Evolutionary conservation across 2,797 vertebrate species (phyloP).

Genomic region (Pantherophis alleghaniensis): DNA sequence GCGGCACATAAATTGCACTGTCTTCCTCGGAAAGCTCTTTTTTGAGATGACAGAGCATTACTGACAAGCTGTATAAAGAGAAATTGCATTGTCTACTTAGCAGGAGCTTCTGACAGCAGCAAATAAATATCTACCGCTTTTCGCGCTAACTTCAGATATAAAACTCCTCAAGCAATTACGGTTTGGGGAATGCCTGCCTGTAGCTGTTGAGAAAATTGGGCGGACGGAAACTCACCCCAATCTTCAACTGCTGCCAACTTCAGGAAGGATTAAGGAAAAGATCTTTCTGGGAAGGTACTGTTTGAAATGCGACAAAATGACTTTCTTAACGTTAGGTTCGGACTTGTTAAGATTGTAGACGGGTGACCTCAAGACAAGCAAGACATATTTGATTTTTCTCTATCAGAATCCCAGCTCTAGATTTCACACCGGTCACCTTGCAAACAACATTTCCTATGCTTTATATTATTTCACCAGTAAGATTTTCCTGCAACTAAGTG

Average conservation of each 20-base stretch:
- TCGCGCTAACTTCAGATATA: slow-evolving; percentile 24
- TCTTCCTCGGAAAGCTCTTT: not conserved
- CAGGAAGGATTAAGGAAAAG: not conserved
- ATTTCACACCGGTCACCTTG: not conserved
- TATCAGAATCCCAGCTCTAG: not conserved
- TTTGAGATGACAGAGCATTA: slow-evolving; percentile 23
- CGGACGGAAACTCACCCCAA: not conserved
- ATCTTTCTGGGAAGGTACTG: not conserved
- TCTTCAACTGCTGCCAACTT: not conserved
- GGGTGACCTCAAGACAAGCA: not conserved
- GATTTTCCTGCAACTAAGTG: not conserved
- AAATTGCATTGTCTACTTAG: slow-evolving; percentile 35
- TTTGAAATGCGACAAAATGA: not conserved
- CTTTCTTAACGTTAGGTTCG: not conserved
- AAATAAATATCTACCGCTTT: slow-evolving; percentile 31
- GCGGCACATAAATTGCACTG: not conserved
- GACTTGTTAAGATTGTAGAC: not conserved
- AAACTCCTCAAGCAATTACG: slow-evolving; percentile 16
- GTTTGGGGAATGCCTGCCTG: not conserved
- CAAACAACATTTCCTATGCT: not conserved
- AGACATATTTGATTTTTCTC: not conserved
- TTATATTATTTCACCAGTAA: not conserved
- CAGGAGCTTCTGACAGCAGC: slow-evolving; percentile 27
- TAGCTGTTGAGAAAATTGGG: not conserved
- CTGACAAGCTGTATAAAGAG: slow-evolving; percentile 30